phyloP scores from a whole-genome alignment of 2,797 vertebrate species.

The Adelosebastes latens region DNA sequence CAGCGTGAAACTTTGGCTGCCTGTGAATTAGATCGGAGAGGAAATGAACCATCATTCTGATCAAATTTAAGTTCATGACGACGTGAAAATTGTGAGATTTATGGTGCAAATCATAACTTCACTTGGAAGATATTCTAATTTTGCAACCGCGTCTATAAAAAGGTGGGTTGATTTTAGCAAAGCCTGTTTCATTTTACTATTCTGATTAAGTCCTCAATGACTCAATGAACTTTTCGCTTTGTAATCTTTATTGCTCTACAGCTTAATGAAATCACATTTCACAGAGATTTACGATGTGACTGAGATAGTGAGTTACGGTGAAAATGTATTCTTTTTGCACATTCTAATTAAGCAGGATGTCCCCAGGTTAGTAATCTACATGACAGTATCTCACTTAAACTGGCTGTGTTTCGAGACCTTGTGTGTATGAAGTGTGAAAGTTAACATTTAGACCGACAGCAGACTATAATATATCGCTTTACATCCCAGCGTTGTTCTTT shows the following conservation, averaged over 20 bases:
- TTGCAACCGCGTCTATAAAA: conserved; percentile 29
- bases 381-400: background rate
- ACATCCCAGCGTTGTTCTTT: background rate
- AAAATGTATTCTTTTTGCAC: conserved; percentile 42
- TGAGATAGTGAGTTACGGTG: conserved; percentile 53
- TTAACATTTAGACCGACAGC: conserved; percentile 1
- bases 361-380: conserved; percentile 11
- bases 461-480: background rate
- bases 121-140: conserved; percentile 54
- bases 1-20: conserved; percentile 38
- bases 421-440: background rate
- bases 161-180: conserved; percentile 48
- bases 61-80: conserved; percentile 33
- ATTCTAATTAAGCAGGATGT: conserved; percentile 45
- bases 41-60: conserved; percentile 19
- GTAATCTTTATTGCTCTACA: conserved; percentile 71
- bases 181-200: conserved; percentile 64
- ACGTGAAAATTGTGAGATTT: conserved; percentile 51
- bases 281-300: conserved; percentile 62
- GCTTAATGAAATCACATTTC: conserved; percentile 76
- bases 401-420: background rate
- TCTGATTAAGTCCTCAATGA: conserved; percentile 72
- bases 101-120: conserved; percentile 42
- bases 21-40: conserved; percentile 34
- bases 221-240: conserved; percentile 64